Evolutionary conservation across 2,113 vertebrate genomes (phyloP).

Genomic region (Eclectus roratus): DNA sequence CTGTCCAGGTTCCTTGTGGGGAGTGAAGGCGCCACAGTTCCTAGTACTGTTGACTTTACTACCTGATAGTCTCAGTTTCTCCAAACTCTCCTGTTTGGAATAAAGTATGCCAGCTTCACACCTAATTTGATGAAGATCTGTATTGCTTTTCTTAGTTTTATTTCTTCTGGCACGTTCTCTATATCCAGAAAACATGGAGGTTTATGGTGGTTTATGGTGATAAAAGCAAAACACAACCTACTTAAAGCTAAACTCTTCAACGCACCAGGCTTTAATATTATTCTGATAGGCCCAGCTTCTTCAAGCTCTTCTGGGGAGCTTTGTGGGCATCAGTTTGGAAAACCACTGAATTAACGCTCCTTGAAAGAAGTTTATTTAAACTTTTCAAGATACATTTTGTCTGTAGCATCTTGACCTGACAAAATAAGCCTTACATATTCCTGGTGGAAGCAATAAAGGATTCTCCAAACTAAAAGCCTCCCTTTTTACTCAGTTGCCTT

Average conservation of each 20-base stretch:
- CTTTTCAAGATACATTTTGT: not conserved
- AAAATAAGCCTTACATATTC: not conserved
- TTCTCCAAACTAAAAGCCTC: not conserved
- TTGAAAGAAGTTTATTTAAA: rapidly evolving
- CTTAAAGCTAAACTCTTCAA: not conserved
- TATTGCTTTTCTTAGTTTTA: not conserved
- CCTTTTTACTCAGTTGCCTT: not conserved
- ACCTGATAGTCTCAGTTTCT: not conserved
- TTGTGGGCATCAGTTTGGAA: not conserved
- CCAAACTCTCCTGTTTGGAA: not conserved
- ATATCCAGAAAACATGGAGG: not conserved
- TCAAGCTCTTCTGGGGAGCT: not conserved
- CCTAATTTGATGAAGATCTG: not conserved
- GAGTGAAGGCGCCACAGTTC: not conserved
- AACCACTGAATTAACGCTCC: not conserved
- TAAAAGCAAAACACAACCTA: not conserved
- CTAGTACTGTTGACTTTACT: not conserved
- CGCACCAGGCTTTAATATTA: not conserved
- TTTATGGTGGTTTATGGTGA: not conserved
- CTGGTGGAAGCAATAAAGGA: not conserved
- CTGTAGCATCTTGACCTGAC: not conserved
- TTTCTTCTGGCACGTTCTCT: not conserved
- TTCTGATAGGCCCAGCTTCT: not conserved
- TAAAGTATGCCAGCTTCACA: not conserved
- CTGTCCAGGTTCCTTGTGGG: not conserved